Evolutionary conservation across 2,113 vertebrate species (phyloP).

Genomic region (Sardina pilchardus): DNA sequence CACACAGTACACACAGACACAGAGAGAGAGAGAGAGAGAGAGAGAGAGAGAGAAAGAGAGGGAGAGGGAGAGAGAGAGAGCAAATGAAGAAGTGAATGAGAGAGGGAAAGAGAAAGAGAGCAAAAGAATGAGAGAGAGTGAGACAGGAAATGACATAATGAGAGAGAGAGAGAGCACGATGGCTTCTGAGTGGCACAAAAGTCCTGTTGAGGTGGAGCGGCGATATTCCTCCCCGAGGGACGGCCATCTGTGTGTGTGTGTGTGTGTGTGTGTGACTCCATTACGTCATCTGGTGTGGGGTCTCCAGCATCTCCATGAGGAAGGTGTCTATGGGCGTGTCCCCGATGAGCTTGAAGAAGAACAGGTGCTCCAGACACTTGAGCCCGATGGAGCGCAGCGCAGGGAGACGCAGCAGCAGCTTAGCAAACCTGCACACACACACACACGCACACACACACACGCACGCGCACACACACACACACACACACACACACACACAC

Average conservation of each 20-base stretch:
- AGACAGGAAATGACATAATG: neutral
- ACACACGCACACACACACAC: no score
- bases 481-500: no score
- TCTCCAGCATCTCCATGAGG: constrained; percentile 90
- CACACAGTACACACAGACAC: no score
- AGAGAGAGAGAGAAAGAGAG: neutral
- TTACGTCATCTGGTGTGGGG: constrained; percentile 86
- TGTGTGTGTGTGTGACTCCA: constrained; percentile 12
- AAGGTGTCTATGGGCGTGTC: constrained; percentile 91
- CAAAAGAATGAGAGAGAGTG: neutral
- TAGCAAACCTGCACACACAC: constrained; percentile 77
- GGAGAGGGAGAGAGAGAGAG: constrained; percentile 35
- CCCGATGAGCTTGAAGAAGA: constrained; percentile 91
- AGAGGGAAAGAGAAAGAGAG: neutral
- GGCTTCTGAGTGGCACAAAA: neutral
- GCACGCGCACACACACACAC: no score
- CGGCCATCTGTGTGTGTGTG: neutral
- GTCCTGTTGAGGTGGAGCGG: neutral
- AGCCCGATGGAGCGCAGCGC: constrained; percentile 86
- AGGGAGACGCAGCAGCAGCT: constrained; percentile 81
- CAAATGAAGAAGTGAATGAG: constrained; percentile 26
- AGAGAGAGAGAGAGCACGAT: neutral
- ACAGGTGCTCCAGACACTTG: constrained; percentile 88
- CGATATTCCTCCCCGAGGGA: neutral
- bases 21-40: neutral